These are phyloP conservation scores for Theristicus caerulescens DNA, from an alignment of 2,113 vertebrate species.

Conservation along the genomic window DNA sequence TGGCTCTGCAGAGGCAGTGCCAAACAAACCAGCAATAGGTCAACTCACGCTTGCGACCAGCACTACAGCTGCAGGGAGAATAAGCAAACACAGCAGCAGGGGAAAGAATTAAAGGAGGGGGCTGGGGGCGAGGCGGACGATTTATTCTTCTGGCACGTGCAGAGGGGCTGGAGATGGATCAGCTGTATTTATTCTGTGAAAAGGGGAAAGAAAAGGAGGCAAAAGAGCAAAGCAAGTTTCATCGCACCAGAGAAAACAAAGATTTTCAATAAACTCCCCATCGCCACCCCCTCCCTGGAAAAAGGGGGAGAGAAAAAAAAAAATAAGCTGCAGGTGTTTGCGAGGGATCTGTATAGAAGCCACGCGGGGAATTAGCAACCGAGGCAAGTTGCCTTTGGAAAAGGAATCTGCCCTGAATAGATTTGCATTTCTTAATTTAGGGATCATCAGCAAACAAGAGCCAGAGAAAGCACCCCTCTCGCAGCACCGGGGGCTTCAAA, in stretches of 20 bases:
- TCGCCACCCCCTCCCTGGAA: neutral
- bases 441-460: constrained; percentile 50
- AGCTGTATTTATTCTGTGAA: constrained; percentile 83
- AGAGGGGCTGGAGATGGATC: constrained; percentile 67
- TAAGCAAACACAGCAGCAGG: constrained; percentile 70
- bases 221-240: constrained; percentile 67
- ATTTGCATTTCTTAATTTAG: constrained; percentile 66
- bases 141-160: constrained; percentile 80
- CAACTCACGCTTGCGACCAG: constrained; percentile 52
- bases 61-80: constrained; percentile 77
- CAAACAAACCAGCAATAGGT: constrained; percentile 63
- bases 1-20: neutral
- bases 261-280: constrained; percentile 61
- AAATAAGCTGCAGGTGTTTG: constrained; percentile 67
- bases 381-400: constrained; percentile 61
- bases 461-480: neutral
- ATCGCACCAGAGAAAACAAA: constrained; percentile 52
- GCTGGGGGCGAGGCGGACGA: constrained; percentile 15
- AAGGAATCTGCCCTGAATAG: constrained; percentile 42
- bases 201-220: constrained; percentile 62
- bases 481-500: constrained; percentile 23
- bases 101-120: constrained; percentile 56
- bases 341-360: constrained; percentile 47
- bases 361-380: constrained; percentile 57
- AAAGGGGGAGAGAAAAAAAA: neutral